Conservation (phyloP, 2,797 vertebrate species). For the Hirundo rustica region DNA sequence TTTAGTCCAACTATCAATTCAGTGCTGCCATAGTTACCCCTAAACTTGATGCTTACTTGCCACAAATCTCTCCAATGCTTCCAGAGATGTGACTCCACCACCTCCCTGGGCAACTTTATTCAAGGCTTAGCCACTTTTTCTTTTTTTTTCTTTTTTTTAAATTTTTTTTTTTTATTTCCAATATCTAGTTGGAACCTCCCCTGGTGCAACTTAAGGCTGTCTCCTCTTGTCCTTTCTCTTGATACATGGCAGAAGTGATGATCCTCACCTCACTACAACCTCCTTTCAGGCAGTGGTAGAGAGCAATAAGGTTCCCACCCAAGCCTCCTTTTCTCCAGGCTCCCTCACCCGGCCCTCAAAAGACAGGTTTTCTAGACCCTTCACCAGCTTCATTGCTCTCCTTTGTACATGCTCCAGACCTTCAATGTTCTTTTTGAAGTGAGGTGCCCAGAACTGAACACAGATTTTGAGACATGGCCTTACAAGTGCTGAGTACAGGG, state of each 20-base stretch:
- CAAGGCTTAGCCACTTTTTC: background rate
- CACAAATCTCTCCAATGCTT: background rate
- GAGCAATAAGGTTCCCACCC: background rate
- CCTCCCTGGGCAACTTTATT: background rate
- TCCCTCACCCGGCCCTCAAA: background rate
- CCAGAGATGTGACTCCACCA: background rate
- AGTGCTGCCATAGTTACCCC: background rate
- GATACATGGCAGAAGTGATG: background rate
- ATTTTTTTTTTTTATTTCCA: background rate
- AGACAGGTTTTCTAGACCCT: background rate
- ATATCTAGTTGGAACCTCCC: background rate
- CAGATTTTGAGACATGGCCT: background rate
- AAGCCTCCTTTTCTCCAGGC: background rate
- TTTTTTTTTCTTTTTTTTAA: background rate
- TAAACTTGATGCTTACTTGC: background rate
- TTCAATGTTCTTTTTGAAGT: background rate
- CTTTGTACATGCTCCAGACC: background rate
- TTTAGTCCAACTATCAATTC: fast-evolving
- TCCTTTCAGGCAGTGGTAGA: background rate
- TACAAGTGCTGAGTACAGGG: too few species aligned
- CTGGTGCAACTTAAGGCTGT: background rate
- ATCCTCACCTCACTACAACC: background rate
- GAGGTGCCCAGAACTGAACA: background rate
- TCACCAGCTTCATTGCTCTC: fast-evolving
- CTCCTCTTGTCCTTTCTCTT: background rate